Conservation (phyloP, 2,797 vertebrate genomes). For the Macropus fuliginosus region DNA sequence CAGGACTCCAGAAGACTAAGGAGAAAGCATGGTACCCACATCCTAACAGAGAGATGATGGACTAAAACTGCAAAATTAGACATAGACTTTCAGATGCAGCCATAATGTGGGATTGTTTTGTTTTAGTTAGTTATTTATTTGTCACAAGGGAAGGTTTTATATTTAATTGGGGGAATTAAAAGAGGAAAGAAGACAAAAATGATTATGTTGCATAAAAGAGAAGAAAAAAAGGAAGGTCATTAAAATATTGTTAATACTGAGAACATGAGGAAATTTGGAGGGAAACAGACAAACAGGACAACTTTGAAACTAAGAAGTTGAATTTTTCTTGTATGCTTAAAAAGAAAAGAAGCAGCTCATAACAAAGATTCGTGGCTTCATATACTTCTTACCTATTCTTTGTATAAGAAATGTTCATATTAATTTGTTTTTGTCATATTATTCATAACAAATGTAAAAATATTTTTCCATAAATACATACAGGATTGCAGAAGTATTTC, state of each 20-base stretch:
- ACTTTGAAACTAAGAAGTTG: neutral
- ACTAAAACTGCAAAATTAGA: neutral
- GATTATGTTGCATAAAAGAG: neutral
- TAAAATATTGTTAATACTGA: neutral
- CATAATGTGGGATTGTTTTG: neutral
- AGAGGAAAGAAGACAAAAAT: neutral
- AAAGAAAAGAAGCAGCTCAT: neutral
- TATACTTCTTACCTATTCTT: neutral
- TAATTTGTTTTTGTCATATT: neutral
- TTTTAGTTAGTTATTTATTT: neutral
- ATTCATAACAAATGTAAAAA: neutral
- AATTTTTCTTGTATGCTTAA: neutral
- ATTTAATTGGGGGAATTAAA: neutral
- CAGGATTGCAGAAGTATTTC: neutral
- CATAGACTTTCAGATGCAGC: neutral
- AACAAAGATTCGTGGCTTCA: neutral
- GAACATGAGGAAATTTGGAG: neutral
- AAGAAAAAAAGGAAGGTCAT: neutral
- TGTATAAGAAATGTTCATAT: neutral
- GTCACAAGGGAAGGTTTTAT: neutral
- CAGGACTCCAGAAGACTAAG: neutral
- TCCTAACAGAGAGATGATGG: neutral
- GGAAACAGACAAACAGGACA: neutral
- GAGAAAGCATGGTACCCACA: neutral
- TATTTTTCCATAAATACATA: neutral